phyloP scores from a whole-genome alignment of 2,797 vertebrate species.

The Hemitrygon akajei region DNA sequence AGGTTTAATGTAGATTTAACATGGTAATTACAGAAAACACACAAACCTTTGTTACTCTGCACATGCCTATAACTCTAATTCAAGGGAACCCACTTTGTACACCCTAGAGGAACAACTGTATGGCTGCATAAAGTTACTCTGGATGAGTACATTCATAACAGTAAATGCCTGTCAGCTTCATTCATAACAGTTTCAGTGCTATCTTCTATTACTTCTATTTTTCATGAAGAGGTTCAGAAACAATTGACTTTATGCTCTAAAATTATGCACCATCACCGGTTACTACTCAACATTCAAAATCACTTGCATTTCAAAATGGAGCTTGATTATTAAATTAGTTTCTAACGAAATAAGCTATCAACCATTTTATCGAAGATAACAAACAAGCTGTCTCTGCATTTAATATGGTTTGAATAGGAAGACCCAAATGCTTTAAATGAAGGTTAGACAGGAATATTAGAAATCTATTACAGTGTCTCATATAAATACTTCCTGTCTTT shows the following conservation, averaged over 20 bases:
- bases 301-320: constrained; percentile 31
- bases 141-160: not conserved
- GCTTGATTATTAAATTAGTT: not conserved
- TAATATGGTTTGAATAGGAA: not conserved
- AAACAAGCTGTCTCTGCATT: not conserved
- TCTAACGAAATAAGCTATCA: too few species aligned
- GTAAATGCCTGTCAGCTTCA: constrained; percentile 68
- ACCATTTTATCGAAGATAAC: not conserved
- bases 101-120: not conserved
- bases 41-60: not conserved
- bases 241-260: constrained; percentile 70
- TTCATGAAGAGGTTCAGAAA: constrained; percentile 78
- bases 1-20: not conserved
- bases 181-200: constrained; percentile 73
- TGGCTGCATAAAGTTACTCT: not conserved
- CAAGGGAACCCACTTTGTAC: not conserved
- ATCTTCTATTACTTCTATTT: constrained; percentile 76
- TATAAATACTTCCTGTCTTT: not conserved
- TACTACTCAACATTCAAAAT: constrained; percentile 77
- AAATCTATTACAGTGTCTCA: not conserved
- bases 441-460: not conserved
- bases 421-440: not conserved
- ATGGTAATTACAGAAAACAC: not conserved
- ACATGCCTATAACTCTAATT: too few species aligned
- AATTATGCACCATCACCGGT: constrained; percentile 62